Evolutionary conservation across 2,113 vertebrate genomes (phyloP), one percentile per base, ranked within the genome.

Genomic region (Pseudolaguvia tuberculata): DNA sequence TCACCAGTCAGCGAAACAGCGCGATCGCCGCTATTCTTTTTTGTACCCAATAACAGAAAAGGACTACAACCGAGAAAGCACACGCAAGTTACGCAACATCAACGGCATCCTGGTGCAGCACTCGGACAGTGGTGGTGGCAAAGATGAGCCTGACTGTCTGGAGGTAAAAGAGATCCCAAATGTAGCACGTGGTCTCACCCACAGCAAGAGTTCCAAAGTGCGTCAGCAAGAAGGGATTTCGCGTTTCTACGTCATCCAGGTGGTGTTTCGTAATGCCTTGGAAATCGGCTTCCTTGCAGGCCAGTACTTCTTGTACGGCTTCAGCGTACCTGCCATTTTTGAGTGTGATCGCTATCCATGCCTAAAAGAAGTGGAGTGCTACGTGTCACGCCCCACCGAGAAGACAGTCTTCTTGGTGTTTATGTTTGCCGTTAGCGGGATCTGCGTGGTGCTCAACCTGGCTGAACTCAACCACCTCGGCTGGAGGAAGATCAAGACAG

Each of bases 391-490:
- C 0, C 94, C 94, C 59, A 96, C 94, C 0, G 94, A 96, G 74
- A 96, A 96, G 65, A 96, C 89, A 0, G 92, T 96, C 0, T 96
- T 96, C 85, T 79, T 96, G 63, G 93, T 92, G 0, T 96, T 96
- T 86, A 96, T 96, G 94, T 96, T 96, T 1, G 94, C 94, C 0
- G 94, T 96, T n/a, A 95, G 94, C 4, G 93, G 94, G 0, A 89
- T 96, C 62, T 96, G 94, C 18, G 94, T 96, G 21, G 86, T 94
- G 48, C 93, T 96, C 83, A 96, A 96, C 88, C 80, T 96, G 82
- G 94, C 94, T 0, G 94, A 96, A 86, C 93, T 96, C 75, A 94
- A 96, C 90, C 94, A 96, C 55, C 80, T 96, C 70, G 94, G 94
- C 20, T 96, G 94, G 94, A 87, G 91, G 63, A 94, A 95, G 85